Conservation (phyloP, 2,888 invertebrate genomes). For the Sussaba pulchella region DNA sequence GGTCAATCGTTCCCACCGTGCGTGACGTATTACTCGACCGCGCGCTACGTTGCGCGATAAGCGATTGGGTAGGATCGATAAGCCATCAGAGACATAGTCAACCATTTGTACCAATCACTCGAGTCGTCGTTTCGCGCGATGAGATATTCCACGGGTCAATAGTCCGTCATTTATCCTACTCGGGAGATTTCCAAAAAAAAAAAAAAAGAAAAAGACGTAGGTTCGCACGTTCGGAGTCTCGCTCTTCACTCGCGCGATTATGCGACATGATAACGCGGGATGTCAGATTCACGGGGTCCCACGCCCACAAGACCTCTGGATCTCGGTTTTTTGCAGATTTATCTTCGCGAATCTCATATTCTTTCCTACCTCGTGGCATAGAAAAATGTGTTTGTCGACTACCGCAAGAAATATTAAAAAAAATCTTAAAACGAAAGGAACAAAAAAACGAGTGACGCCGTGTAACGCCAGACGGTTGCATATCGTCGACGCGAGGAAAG, state of each 20-base stretch:
- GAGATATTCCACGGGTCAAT: conserved; percentile 49
- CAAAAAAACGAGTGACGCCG: conserved; percentile 2
- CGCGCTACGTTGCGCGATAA: conserved; percentile 58
- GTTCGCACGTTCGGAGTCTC: conserved; percentile 3
- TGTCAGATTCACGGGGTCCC: conserved; percentile 42
- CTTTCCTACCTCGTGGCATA: background rate
- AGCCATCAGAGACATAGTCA: conserved; percentile 66
- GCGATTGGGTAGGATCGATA: conserved; percentile 65
- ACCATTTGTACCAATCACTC: conserved; percentile 70
- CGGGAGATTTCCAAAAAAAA: conserved; percentile 32
- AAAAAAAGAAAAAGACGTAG: conserved; percentile 13
- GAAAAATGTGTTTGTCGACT: conserved; percentile 16
- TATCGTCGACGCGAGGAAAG: background rate
- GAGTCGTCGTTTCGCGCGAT: conserved; percentile 36
- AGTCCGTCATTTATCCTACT: conserved; percentile 67
- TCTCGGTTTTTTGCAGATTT: conserved; percentile 28
- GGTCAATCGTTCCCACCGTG: conserved; percentile 1
- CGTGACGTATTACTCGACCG: conserved; percentile 14
- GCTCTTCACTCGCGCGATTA: conserved; percentile 11
- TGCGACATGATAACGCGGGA: conserved; percentile 13
- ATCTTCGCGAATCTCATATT: conserved; percentile 9
- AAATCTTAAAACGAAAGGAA: no score
- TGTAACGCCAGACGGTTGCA: conserved; percentile 16
- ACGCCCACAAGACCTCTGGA: conserved; percentile 20
- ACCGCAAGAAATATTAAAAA: background rate